These are phyloP conservation scores for Liopterus haemorrhoidalis DNA, from an alignment of 2,888 invertebrate genomes.

Conservation along the genomic window DNA sequence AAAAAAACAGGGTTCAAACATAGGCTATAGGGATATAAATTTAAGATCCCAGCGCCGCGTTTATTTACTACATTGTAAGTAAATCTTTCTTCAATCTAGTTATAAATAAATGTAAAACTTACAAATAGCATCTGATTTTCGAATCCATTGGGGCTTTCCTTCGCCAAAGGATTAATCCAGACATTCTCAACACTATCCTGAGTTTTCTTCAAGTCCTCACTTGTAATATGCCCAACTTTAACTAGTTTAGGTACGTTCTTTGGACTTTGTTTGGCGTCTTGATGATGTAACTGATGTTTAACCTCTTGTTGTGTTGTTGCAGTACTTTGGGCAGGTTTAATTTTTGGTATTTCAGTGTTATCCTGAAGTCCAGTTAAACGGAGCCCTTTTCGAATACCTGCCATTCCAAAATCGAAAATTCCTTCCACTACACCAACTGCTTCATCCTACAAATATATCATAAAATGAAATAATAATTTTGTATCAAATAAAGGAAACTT, in stretches of 20 bases:
- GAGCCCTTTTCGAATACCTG: slow-evolving; percentile 55
- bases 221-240: slow-evolving; percentile 16
- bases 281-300: slow-evolving; percentile 3
- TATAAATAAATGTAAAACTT: slow-evolving; percentile 13
- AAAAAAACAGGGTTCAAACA: too few relatives aligned
- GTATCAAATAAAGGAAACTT: too few relatives aligned
- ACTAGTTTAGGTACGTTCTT: slow-evolving; percentile 15
- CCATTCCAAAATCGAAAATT: slow-evolving; percentile 56
- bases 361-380: slow-evolving; percentile 57
- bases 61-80: neutral
- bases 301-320: slow-evolving; percentile 2
- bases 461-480: too few relatives aligned
- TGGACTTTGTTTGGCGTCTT: slow-evolving; percentile 11
- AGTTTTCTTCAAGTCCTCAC: slow-evolving; percentile 9
- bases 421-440: slow-evolving; percentile 61
- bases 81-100: neutral
- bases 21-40: too few relatives aligned
- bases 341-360: slow-evolving; percentile 38
- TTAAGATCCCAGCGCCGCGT: too few relatives aligned
- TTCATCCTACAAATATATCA: slow-evolving; percentile 49
- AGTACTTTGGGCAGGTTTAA: too few relatives aligned
- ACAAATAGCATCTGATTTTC: slow-evolving; percentile 41
- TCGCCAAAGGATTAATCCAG: slow-evolving; percentile 42
- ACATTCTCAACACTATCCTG: slow-evolving; percentile 37
- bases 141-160: slow-evolving; percentile 36